These are phyloP conservation scores for Solenopsis fugax DNA, from an alignment of 1,140 invertebrate species.

Conservation along the genomic window DNA sequence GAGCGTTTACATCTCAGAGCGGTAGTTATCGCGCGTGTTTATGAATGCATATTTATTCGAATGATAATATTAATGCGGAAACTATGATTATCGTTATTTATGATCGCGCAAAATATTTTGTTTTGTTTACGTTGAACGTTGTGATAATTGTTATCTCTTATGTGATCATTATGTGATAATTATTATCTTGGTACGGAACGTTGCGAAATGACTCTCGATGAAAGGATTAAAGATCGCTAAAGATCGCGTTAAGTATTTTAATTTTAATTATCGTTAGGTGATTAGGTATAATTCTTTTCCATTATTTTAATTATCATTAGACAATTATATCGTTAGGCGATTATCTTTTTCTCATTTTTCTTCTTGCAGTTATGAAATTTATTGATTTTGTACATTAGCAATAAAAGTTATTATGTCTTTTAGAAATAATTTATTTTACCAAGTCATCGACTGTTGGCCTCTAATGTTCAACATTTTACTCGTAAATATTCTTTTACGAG, in stretches of 20 bases:
- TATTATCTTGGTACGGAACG: not conserved
- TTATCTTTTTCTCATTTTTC: not conserved
- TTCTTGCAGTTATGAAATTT: not conserved
- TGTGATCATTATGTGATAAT: not conserved
- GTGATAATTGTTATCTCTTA: not conserved
- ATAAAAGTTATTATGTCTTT: constrained; percentile 1
- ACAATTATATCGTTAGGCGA: not conserved
- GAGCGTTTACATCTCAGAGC: no score
- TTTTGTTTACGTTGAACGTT: not conserved
- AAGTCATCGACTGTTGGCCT: no score
- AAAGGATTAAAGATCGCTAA: not conserved
- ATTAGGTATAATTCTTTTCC: not conserved
- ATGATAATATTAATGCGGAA: not conserved
- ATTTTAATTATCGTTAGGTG: not conserved
- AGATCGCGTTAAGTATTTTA: not conserved
- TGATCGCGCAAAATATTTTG: not conserved
- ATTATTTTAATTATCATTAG: not conserved
- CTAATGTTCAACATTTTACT: no score
- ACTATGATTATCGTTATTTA: not conserved
- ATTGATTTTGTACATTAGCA: not conserved
- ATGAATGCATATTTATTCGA: not conserved
- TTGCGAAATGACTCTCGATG: not conserved
- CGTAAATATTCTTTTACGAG: not conserved
- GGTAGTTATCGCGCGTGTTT: not conserved
- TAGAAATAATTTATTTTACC: constrained; percentile 11